A percentile compares a stretch with the other conserved stretches of the same genome.
Conservation (phyloP, 2,888 invertebrate species). For the Beris chalybata region DNA sequence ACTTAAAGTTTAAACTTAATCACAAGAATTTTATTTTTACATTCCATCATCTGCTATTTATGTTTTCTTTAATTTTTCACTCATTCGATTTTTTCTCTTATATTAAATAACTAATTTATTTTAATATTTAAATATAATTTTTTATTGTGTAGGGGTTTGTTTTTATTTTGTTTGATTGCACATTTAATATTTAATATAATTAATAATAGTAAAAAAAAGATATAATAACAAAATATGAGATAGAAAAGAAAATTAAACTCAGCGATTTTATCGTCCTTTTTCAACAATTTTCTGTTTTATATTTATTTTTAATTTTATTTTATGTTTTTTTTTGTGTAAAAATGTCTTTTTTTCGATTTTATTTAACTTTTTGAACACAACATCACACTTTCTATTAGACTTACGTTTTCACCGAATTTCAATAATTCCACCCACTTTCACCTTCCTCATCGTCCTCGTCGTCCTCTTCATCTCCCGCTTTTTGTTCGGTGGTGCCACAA, state of each 20-base stretch:
- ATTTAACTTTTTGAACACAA: conserved; percentile 28
- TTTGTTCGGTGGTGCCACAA: background rate
- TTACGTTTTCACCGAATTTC: conserved; percentile 17
- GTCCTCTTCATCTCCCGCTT: conserved; percentile 11
- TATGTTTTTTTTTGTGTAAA: background rate
- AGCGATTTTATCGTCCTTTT: conserved; percentile 21
- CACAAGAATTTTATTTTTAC: conserved; percentile 26
- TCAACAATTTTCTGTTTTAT: conserved; percentile 26
- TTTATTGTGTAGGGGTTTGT: background rate
- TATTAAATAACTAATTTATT: background rate
- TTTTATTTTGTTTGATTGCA: conserved; percentile 35
- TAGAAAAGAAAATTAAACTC: conserved; percentile 4
- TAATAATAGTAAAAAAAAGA: conserved; percentile 18
- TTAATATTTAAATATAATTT: background rate
- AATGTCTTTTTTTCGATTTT: conserved; percentile 15
- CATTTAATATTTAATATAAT: conserved; percentile 12
- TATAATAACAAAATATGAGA: background rate
- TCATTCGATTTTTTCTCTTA: background rate
- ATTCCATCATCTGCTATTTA: background rate
- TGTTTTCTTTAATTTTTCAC: conserved; percentile 12
- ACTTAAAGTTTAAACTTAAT: conserved; percentile 32
- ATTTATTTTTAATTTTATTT: conserved; percentile 17
- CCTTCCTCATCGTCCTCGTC: conserved; percentile 34
- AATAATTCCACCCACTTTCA: conserved; percentile 36
- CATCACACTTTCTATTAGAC: conserved; percentile 21